These are phyloP conservation scores for Odontothrips loti DNA, from an alignment of 2,888 invertebrate species.

Conservation along the genomic window DNA sequence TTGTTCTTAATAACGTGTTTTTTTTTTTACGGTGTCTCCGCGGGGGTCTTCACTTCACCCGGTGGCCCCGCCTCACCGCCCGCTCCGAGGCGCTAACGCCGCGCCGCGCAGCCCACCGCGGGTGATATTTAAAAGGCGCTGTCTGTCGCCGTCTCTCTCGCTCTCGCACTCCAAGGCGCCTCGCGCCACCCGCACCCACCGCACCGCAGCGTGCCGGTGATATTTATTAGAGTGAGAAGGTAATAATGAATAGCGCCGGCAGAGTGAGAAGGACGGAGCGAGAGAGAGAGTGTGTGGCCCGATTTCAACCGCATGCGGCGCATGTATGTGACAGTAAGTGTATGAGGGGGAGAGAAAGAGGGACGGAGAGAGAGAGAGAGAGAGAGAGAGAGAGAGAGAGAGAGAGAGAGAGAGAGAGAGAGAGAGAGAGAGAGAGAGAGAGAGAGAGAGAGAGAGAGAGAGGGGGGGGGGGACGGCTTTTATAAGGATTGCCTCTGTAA, in stretches of 20 bases:
- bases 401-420: too few species aligned
- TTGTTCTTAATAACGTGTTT: neutral
- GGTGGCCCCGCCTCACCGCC: too few species aligned
- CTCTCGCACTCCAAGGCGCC: neutral
- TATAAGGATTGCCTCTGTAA: too few species aligned
- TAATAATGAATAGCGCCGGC: neutral
- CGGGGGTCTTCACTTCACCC: too few species aligned
- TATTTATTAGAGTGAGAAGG: slow-evolving; percentile 11
- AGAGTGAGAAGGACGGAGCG: neutral
- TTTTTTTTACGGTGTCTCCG: too few species aligned
- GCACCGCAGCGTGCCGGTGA: neutral
- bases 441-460: neutral
- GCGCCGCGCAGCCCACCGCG: too few species aligned
- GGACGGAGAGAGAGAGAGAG: neutral
- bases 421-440: too few species aligned
- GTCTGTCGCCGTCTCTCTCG: neutral
- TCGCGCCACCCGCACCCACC: neutral
- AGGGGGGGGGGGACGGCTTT: neutral
- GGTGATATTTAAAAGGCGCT: too few species aligned
- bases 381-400: neutral
- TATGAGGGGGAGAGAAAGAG: neutral
- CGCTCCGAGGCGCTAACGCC: too few species aligned
- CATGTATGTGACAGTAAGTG: neutral
- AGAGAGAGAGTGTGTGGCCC: neutral
- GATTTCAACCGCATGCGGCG: neutral